Evolutionary conservation across 2,113 vertebrate species (phyloP).

Genomic region (Chauna torquata): DNA sequence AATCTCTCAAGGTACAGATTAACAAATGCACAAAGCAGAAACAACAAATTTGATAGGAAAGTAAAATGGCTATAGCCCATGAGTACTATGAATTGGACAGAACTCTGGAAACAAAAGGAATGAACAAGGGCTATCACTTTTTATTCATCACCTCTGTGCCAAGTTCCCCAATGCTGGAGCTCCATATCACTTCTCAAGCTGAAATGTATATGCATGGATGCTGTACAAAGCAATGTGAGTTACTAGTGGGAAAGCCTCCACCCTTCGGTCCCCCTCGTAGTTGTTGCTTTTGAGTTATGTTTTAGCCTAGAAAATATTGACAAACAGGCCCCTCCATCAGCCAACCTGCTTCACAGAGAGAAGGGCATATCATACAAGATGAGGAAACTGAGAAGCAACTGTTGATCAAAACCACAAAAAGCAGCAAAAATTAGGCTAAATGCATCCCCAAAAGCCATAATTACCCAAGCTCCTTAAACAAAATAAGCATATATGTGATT

Average conservation of each 20-base stretch:
- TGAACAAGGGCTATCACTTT: neutral
- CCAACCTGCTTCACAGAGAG: neutral
- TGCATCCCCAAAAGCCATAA: neutral
- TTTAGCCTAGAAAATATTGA: neutral
- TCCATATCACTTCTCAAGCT: neutral
- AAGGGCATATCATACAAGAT: neutral
- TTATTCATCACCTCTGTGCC: neutral
- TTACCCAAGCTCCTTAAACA: neutral
- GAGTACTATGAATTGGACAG: neutral
- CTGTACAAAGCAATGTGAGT: neutral
- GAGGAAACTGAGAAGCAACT: neutral
- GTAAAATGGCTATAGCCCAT: neutral
- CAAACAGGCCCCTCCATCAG: neutral
- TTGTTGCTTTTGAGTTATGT: neutral
- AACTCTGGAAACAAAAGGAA: neutral
- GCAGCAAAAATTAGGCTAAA: neutral
- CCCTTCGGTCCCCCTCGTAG: neutral
- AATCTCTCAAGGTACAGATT: neutral
- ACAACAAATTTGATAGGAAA: neutral
- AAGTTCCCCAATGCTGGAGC: neutral
- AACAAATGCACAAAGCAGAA: neutral
- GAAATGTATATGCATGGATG: neutral
- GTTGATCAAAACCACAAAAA: conserved; percentile 40
- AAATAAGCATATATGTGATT: neutral
- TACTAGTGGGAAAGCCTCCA: neutral